phyloP scores from a whole-genome alignment of 2,888 invertebrate species.

The Hecatera dysodea region DNA sequence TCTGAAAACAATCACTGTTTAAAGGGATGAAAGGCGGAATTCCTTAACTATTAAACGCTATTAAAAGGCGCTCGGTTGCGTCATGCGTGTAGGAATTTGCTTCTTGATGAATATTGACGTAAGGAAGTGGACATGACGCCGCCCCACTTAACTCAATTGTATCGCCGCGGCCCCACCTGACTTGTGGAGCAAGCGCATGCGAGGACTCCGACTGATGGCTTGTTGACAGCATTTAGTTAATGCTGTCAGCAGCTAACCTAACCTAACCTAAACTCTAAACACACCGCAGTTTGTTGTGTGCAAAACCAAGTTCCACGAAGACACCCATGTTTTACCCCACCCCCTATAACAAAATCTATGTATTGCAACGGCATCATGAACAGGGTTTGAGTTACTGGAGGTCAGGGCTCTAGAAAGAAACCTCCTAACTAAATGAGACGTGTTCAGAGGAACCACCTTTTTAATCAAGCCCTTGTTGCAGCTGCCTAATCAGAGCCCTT shows the following conservation, averaged over 20 bases:
- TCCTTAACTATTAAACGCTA: slow-evolving; percentile 43
- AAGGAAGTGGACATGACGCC: slow-evolving; percentile 56
- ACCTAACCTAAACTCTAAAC: too few species aligned
- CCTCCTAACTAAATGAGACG: too few species aligned
- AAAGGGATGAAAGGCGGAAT: slow-evolving; percentile 34
- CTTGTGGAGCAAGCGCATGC: neutral
- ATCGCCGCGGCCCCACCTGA: slow-evolving; percentile 38
- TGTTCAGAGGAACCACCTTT: too few species aligned
- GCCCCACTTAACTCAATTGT: slow-evolving; percentile 73
- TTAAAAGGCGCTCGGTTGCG: slow-evolving; percentile 50
- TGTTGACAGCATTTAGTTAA: neutral
- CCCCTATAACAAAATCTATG: too few species aligned
- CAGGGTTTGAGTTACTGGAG: too few species aligned
- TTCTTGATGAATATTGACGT: slow-evolving; percentile 58
- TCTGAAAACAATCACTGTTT: slow-evolving; percentile 47
- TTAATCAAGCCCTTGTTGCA: too few species aligned
- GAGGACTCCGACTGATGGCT: neutral
- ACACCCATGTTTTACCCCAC: neutral
- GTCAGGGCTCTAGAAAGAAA: too few species aligned
- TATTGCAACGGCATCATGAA: too few species aligned
- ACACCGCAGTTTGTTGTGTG: neutral
- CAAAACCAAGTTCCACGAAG: neutral
- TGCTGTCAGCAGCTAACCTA: too few species aligned
- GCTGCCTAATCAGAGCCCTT: too few species aligned
- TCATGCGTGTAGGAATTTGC: slow-evolving; percentile 39